Conservation (phyloP, 2,113 vertebrate genomes). For the Diglossa brunneiventris region DNA sequence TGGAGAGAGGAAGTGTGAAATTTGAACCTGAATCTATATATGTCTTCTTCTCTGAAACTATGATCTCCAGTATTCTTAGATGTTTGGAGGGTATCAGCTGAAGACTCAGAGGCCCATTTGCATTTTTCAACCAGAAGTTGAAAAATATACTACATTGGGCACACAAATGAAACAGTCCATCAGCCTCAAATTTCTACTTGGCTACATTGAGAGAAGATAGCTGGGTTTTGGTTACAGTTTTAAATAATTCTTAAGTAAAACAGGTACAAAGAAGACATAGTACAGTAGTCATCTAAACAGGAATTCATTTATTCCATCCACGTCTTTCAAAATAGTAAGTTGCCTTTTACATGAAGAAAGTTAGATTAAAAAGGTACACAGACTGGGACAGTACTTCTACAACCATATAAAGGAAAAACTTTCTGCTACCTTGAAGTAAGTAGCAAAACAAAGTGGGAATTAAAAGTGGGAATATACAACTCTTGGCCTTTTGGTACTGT, state of each 20-base stretch:
- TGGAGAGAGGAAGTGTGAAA: background rate
- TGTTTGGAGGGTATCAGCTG: background rate
- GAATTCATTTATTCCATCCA: background rate
- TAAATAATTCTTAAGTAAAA: background rate
- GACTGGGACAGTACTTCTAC: background rate
- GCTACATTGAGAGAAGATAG: background rate
- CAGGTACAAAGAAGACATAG: background rate
- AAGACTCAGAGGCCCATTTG: background rate
- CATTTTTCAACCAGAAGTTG: background rate
- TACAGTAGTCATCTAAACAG: background rate
- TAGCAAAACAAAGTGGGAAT: background rate
- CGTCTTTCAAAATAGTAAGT: background rate
- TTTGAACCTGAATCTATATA: background rate
- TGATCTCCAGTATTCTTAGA: background rate
- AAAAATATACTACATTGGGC: background rate
- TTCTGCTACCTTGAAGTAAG: background rate
- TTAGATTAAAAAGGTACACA: background rate
- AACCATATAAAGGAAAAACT: background rate
- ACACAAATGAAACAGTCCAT: background rate
- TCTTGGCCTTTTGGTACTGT: background rate
- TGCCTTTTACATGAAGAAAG: background rate
- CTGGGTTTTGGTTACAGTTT: background rate
- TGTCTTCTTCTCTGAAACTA: background rate
- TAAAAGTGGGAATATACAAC: background rate
- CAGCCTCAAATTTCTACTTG: background rate